Conservation (phyloP, 2,113 vertebrate species). For the Xenotilapia longispinis region DNA sequence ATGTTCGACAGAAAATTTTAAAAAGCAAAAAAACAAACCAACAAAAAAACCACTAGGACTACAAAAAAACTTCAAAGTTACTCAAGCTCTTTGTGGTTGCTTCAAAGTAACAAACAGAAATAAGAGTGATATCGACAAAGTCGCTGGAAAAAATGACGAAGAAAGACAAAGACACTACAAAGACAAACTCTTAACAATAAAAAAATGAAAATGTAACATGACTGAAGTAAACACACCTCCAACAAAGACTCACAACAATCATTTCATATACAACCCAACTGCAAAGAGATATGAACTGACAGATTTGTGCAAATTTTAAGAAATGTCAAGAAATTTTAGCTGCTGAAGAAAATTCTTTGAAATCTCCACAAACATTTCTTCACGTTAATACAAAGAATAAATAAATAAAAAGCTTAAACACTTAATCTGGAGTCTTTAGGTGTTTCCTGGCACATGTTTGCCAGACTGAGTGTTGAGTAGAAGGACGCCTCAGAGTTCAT, state of each 20-base stretch:
- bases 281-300: neutral
- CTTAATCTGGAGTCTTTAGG: neutral
- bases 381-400: neutral
- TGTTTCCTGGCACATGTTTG: neutral
- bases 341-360: neutral
- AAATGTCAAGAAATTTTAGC: neutral
- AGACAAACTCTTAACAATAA: neutral
- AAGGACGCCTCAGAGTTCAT: neutral
- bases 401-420: neutral
- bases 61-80: neutral
- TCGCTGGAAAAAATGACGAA: accelerated
- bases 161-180: neutral
- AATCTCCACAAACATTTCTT: neutral
- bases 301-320: neutral
- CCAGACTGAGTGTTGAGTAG: neutral
- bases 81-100: neutral
- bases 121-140: neutral
- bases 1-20: neutral
- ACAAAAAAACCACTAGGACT: neutral
- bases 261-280: neutral
- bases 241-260: neutral
- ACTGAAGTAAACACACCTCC: neutral
- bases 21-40: neutral
- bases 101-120: neutral
- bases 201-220: neutral